Evolutionary conservation across 1,140 invertebrate genomes (phyloP), one percentile per base, ranked within the genome.

Genomic region (Amyelois transitella): DNA sequence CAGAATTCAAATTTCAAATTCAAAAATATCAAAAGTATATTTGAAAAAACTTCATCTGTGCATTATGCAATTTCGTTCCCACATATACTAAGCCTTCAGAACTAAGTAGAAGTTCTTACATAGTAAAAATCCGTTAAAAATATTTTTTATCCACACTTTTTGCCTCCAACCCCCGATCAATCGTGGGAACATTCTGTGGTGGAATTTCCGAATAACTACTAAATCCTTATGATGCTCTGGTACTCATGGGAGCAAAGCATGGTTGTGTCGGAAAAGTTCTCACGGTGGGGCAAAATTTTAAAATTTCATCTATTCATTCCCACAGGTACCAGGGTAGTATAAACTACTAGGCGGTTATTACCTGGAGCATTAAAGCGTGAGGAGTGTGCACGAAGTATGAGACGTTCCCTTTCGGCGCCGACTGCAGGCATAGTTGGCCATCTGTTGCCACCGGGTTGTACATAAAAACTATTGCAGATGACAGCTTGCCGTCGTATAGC

Each of bases 371-470:
- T 53, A 99, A 93, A 60, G 98, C 98, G 90, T 99, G 98, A 45
- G 98, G 98, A 60, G 97, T 98, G 91, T 99, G 98, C 75, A 99
- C 96, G 92, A 99, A 99, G 90, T 97, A 99, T 67, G 96, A 96
- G 65, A 94, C 91, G 88, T 98, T 99, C 83, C 97, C 96, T 91
- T 99, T 99, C 52, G 98, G 97, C 54, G 96, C 96, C 55, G 97
- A 98, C 89, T 99, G 98, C 57, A 99, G 91, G 91, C 98, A 99
- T 44, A 99, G 91, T 88, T 99, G 98, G 74, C 97, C 97, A 89
- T 99, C 98, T 38, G 96, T 97, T 50, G 98, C 98, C 72, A 99
- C 98, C 49, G 99, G 98, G 89, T 99, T 99, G 91, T 99, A 99
- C 95, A 99, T 98, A 89, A 99, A 99, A 70, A 99, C 96, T 77